These are phyloP conservation scores for Schlechtendalia chinensis DNA, from an alignment of 1,140 invertebrate genomes.

Conservation along the genomic window DNA sequence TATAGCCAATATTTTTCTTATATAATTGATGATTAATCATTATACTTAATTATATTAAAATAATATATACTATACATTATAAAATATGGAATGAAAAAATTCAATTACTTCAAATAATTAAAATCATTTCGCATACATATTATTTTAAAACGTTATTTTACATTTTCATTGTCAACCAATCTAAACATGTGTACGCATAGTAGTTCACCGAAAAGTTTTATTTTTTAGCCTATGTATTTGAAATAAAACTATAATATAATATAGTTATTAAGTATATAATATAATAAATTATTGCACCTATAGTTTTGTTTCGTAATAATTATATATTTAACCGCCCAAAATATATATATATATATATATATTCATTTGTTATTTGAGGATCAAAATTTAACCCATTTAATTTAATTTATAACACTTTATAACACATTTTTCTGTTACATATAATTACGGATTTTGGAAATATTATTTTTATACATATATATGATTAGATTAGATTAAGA, in stretches of 20 bases:
- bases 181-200: not conserved
- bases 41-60: conserved; percentile 12
- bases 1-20: not conserved
- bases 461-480: no score
- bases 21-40: conserved; percentile 1
- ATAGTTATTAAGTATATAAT: no score
- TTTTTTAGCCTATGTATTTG: not conserved
- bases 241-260: not conserved
- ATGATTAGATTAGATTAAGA: no score
- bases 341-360: no score
- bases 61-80: not conserved
- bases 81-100: not conserved
- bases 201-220: not conserved
- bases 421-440: no score
- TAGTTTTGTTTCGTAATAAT: no score
- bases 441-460: no score
- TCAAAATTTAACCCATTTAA: no score
- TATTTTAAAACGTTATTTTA: not conserved
- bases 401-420: no score
- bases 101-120: conserved; percentile 12
- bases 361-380: no score
- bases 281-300: no score
- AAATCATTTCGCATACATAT: not conserved
- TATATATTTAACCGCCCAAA: no score
- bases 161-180: not conserved